Conservation (phyloP, 1,140 invertebrate genomes). For the Bombus affinis region DNA sequence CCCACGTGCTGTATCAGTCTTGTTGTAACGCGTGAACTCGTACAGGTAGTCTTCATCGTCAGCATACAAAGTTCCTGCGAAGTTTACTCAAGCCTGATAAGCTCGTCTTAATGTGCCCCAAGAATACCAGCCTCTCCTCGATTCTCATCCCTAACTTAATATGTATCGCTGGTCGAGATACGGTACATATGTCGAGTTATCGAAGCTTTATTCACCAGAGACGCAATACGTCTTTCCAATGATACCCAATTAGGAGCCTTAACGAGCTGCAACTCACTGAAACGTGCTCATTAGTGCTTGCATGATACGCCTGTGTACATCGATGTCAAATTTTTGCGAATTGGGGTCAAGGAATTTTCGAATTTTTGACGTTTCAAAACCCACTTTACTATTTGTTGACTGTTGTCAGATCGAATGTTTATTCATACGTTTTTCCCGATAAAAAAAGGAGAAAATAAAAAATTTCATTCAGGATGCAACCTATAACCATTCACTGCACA, state of each 20-base stretch:
- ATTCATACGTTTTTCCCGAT: too few species aligned
- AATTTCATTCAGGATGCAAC: background rate
- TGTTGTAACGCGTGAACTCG: background rate
- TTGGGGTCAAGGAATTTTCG: background rate
- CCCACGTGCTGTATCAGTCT: background rate
- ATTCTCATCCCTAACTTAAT: background rate
- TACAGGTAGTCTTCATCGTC: background rate
- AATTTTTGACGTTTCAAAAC: too few species aligned
- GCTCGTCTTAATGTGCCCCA: background rate
- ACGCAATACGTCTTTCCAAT: background rate
- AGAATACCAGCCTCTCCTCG: background rate
- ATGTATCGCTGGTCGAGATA: background rate
- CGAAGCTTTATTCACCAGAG: background rate
- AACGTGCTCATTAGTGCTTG: constrained; percentile 35
- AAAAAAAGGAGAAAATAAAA: background rate
- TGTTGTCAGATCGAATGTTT: background rate
- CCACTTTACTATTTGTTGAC: background rate
- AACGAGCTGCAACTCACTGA: constrained; percentile 19
- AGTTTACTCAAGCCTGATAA: background rate
- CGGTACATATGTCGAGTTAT: background rate
- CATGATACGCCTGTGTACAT: background rate
- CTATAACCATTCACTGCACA: too few species aligned
- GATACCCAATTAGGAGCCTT: constrained; percentile 29
- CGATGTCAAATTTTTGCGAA: background rate
- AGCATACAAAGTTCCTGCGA: background rate